Evolutionary conservation across 2,888 invertebrate species (phyloP), one percentile per base, ranked within the genome.

Genomic region (Acanthacorydalis orientalis): DNA sequence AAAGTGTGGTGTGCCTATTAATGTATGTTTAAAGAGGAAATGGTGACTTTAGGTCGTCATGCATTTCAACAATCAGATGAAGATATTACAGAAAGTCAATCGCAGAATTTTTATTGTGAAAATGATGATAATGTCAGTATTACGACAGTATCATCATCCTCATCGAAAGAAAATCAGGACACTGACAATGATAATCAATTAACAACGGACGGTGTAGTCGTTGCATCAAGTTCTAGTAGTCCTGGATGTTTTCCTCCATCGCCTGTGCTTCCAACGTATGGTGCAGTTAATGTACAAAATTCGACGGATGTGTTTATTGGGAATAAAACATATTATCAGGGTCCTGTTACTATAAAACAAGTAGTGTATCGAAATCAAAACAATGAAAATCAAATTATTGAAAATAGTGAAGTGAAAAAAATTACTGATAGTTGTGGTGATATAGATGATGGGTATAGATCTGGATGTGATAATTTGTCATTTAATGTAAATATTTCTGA

Each of bases 271-370:
- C 23, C 70, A n/a, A 65, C 64, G 46, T 73, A 77, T 53, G 79
- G 77, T 44, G 77, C 73, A 57, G 73, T 84, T 31, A 72, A 74
- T 16, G 74, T 85, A 2, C 71, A 69, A 32, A 76, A 81, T 56
- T 83, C 83, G 0, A 74, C 74, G 31, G 79, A 83, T 60, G 77
- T 85, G 2, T 81, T 82, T 53, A 77, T 86, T 54, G 86, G 85
- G 1, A 80, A 82, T 56, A 83, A 80, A 56, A 81, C 81, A 6
- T 78, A 78, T 57, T 83, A 83, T 57, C 78, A 83, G 58, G 84
- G 84, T 7, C 83, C 83, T 42, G 83, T 85, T 12, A 80, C 78
- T 33, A 83, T 85, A 54, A 83, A 82, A 59, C 83, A 83, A 60
- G 72, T 83, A 52, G 69, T 83, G 48, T 75, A 80, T 51, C 63